These are phyloP conservation scores for Chelonoidis abingdonii DNA, from an alignment of 2,113 vertebrate genomes.

Conservation along the genomic window DNA sequence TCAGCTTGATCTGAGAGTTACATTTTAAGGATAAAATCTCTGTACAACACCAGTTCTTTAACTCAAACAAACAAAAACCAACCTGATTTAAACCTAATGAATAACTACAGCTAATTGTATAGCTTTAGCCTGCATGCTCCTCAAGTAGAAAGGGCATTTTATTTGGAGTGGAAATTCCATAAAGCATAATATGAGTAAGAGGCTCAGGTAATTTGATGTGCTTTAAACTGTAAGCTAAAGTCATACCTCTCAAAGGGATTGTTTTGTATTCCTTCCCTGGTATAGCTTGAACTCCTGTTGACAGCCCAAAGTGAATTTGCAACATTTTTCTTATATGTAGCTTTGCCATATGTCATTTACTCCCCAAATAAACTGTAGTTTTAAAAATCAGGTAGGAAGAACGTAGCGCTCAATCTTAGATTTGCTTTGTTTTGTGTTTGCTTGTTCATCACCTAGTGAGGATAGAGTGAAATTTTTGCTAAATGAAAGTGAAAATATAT, in stretches of 20 bases:
- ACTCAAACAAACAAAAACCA: neutral
- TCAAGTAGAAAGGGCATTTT: neutral
- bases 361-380: conserved; percentile 3
- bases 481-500: neutral
- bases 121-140: neutral
- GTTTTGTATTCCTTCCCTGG: conserved; percentile 3
- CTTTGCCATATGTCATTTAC: conserved; percentile 32
- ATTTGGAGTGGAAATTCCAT: conserved; percentile 1
- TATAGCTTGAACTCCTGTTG: conserved; percentile 1
- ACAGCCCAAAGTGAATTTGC: conserved; percentile 44
- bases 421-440: conserved; percentile 30
- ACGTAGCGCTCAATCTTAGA: conserved; percentile 17
- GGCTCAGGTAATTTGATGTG: neutral
- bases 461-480: neutral
- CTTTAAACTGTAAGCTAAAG: neutral
- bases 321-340: neutral
- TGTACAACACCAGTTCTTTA: conserved; percentile 50
- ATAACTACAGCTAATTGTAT: neutral
- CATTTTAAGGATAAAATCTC: neutral
- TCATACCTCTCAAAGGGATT: neutral
- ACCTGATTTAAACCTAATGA: neutral
- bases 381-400: conserved; percentile 29
- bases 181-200: conserved; percentile 33
- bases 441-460: neutral
- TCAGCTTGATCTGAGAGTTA: neutral